Evolutionary conservation across 2,113 vertebrate species (phyloP).

Genomic region (Ardeotis arabs): DNA sequence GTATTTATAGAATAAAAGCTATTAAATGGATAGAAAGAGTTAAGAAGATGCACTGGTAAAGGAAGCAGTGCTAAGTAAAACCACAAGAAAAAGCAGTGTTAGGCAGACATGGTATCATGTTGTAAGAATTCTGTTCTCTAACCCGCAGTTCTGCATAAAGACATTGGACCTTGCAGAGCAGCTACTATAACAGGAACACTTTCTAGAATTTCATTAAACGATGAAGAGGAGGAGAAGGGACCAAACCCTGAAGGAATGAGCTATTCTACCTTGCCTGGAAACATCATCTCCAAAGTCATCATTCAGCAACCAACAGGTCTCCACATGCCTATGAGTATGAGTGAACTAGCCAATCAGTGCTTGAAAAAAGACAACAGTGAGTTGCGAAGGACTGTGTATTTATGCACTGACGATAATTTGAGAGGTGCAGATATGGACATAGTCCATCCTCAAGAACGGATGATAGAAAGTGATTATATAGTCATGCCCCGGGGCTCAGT

Average conservation of each 20-base stretch:
- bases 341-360: constrained; percentile 90
- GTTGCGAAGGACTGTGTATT: constrained; percentile 92
- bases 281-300: constrained; percentile 98
- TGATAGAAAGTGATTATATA: constrained; percentile 99
- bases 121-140: constrained; percentile 46
- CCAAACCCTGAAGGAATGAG: constrained; percentile 89
- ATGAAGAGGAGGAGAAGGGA: constrained; percentile 94
- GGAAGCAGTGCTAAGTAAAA: not conserved
- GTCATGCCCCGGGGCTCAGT: constrained; percentile 92
- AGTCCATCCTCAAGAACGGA: constrained; percentile 86
- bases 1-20: not conserved
- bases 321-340: constrained; percentile 93
- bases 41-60: not conserved
- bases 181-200: constrained; percentile 96
- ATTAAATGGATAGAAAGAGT: not conserved
- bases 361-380: constrained; percentile 88
- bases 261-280: constrained; percentile 96
- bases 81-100: not conserved
- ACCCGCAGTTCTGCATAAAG: constrained; percentile 93
- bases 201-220: constrained; percentile 96
- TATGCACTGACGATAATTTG: constrained; percentile 94
- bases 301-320: constrained; percentile 94
- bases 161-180: constrained; percentile 94
- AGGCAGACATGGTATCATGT: not conserved
- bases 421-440: constrained; percentile 92